Percentiles rank a stretch among this genome's conserved stretches.
These are phyloP conservation scores for Lasioglossum vierecki DNA, from an alignment of 2,888 invertebrate species.

Conservation along the genomic window DNA sequence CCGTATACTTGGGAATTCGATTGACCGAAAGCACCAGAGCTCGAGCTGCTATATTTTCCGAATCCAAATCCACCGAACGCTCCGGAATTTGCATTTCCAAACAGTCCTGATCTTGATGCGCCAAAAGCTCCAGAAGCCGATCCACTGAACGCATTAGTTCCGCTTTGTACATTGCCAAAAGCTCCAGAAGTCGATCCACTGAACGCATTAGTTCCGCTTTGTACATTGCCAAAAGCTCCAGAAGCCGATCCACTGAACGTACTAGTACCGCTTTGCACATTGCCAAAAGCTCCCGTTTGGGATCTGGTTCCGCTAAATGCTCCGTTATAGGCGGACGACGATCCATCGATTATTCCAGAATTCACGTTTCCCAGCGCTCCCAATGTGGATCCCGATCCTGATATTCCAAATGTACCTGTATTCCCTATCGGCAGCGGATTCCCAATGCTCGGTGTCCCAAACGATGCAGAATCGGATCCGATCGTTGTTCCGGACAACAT, in stretches of 20 bases:
- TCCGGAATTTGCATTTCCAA: neutral
- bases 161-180: neutral
- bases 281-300: neutral
- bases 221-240: neutral
- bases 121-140: neutral
- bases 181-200: neutral
- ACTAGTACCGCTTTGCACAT: neutral
- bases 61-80: neutral
- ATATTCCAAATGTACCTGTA: neutral
- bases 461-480: neutral
- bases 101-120: neutral
- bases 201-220: neutral
- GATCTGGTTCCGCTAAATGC: neutral
- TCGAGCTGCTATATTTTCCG: neutral
- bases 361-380: neutral
- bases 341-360: neutral
- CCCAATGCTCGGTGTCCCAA: neutral
- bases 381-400: neutral
- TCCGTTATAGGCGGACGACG: neutral
- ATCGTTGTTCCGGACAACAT: neutral
- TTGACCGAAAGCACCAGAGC: slow-evolving; percentile 12
- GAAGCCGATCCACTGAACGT: neutral
- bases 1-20: neutral
- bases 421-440: neutral
- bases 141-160: neutral